These are phyloP conservation scores for Pseudopleuronectes americanus DNA, from an alignment of 2,797 vertebrate genomes.

Conservation along the genomic window DNA sequence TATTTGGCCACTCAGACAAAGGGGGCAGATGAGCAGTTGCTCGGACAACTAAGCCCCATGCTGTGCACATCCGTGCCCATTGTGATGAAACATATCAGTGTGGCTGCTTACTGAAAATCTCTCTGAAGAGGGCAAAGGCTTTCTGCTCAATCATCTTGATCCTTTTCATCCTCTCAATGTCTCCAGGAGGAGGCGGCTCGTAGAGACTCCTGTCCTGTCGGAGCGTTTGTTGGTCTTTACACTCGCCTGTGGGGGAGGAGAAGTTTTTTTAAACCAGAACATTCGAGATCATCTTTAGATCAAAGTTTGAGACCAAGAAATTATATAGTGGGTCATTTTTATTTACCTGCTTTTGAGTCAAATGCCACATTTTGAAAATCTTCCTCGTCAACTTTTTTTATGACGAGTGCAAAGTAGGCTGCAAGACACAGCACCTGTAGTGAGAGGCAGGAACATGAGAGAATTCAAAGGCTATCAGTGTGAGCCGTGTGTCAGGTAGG, in stretches of 20 bases:
- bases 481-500: too few species aligned
- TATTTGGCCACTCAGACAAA: too few species aligned
- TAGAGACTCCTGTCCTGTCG: conserved; percentile 83
- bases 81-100: not conserved
- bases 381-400: conserved; percentile 90
- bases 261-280: not conserved
- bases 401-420: conserved; percentile 91
- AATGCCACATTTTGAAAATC: conserved; percentile 81
- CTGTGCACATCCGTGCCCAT: too few species aligned
- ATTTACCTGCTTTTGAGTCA: conserved; percentile 77
- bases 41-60: too few species aligned
- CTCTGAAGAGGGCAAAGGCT: conserved; percentile 88
- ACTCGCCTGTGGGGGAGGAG: conserved; percentile 72
- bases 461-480: not conserved
- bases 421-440: conserved; percentile 91
- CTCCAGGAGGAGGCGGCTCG: conserved; percentile 82
- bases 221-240: conserved; percentile 58
- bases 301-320: not conserved
- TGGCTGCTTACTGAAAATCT: conserved; percentile 88
- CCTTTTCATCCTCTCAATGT: conserved; percentile 89
- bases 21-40: too few species aligned
- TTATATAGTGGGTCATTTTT: rapidly evolving
- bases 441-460: not conserved
- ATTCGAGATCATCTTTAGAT: rapidly evolving
- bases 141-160: conserved; percentile 88